Percentiles rank a stretch among this genome's conserved stretches.
These are phyloP conservation scores for Syngnathus floridae DNA, from an alignment of 2,113 vertebrate genomes.

Conservation along the genomic window DNA sequence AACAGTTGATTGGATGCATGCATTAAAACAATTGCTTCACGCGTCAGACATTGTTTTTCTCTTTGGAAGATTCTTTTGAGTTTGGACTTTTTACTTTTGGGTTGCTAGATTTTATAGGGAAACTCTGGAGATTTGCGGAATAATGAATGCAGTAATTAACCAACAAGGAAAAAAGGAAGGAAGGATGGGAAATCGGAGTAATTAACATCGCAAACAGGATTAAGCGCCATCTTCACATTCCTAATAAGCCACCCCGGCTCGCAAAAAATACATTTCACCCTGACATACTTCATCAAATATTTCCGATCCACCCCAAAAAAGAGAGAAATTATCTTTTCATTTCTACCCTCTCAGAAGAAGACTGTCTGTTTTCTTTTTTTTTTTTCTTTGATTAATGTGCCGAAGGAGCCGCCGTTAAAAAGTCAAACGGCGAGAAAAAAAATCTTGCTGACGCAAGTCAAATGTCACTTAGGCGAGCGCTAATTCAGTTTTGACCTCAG, in stretches of 20 bases:
- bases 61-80: too few relatives aligned
- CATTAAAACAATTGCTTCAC: too few relatives aligned
- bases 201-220: constrained; percentile 54
- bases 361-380: not conserved
- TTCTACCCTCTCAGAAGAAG: not conserved
- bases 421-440: not conserved
- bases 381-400: not conserved
- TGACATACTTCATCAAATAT: not conserved
- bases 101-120: not conserved
- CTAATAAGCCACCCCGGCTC: not conserved
- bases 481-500: not conserved
- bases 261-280: not conserved
- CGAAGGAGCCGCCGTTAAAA: not conserved
- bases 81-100: too few relatives aligned
- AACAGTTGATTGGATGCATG: too few relatives aligned
- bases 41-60: too few relatives aligned
- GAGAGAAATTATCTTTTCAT: not conserved
- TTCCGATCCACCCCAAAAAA: not conserved
- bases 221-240: constrained; percentile 12
- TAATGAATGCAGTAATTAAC: constrained; percentile 58
- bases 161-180: constrained; percentile 27
- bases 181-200: constrained; percentile 25
- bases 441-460: not conserved
- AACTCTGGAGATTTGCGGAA: constrained; percentile 35
- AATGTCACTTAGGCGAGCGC: not conserved